Conservation (phyloP, 2,888 invertebrate species). For the Lucinisca nassula region DNA sequence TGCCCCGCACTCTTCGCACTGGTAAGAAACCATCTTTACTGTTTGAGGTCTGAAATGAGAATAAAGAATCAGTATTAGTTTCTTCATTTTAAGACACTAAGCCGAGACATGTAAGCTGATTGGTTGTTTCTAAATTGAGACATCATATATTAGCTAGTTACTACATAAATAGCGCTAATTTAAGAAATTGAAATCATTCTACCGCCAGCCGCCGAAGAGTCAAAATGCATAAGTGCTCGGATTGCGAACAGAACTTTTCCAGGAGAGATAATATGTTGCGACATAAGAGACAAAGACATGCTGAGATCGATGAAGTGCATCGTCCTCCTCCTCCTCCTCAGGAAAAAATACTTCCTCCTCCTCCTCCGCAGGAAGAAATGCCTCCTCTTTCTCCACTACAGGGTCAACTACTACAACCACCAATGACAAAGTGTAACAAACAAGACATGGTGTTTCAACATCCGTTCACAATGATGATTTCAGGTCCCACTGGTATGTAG, state of each 20-base stretch:
- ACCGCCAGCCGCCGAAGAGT: background rate
- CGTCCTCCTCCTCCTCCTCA: background rate
- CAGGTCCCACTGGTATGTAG: conserved; percentile 12
- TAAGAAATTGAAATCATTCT: conserved; percentile 21
- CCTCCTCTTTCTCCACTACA: background rate
- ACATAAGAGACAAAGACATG: conserved; percentile 16
- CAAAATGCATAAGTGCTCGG: conserved; percentile 47
- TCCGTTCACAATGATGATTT: conserved; percentile 27
- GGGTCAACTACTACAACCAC: background rate
- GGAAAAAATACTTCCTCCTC: background rate
- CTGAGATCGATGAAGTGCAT: background rate
- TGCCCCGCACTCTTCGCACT: conserved; percentile 36
- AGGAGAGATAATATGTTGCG: conserved; percentile 28
- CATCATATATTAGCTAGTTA: background rate
- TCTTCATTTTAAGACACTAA: background rate
- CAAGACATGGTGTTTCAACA: conserved; percentile 16
- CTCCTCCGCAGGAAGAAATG: background rate
- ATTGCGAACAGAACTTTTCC: conserved; percentile 21
- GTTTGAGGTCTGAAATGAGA: background rate
- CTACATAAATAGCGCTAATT: background rate
- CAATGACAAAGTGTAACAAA: background rate
- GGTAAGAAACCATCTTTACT: conserved; percentile 26
- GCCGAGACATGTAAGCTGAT: background rate
- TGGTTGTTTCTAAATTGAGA: background rate
- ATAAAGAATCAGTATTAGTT: background rate